phyloP scores from a whole-genome alignment of 2,113 vertebrate genomes.

The Rhineura floridana region DNA sequence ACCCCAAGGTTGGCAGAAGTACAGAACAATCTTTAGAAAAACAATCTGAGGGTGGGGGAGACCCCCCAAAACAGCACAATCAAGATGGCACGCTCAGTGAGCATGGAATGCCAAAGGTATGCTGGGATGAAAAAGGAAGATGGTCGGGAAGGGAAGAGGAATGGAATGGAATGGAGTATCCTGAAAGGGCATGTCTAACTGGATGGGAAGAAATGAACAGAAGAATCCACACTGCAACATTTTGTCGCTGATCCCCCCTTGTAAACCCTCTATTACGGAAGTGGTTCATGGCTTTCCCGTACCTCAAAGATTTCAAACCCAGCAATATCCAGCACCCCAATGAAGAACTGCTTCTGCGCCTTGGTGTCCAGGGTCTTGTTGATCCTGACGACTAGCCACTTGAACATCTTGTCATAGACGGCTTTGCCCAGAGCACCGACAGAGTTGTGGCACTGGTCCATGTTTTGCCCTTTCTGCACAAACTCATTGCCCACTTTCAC shows the following conservation, averaged over 20 bases:
- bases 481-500: constrained; percentile 65
- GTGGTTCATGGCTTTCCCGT: neutral
- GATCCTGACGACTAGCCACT: constrained; percentile 65
- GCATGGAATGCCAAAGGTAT: no score
- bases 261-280: neutral
- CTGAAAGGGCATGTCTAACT: neutral
- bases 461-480: constrained; percentile 67
- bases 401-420: constrained; percentile 66
- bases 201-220: neutral
- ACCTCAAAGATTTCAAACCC: constrained; percentile 71
- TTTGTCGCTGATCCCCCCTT: neutral
- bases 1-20: neutral
- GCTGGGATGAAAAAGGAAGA: neutral
- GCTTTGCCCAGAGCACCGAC: constrained; percentile 61
- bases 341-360: constrained; percentile 67
- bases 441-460: constrained; percentile 60
- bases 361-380: constrained; percentile 67
- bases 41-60: neutral
- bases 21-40: neutral
- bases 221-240: neutral
- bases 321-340: constrained; percentile 54
- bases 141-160: neutral
- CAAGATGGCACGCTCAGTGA: no score
- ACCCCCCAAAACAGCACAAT: neutral
- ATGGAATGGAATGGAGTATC: neutral